Evolutionary conservation across 2,113 vertebrate species (phyloP), one percentile per base, ranked within the genome.

Genomic region (Ceyx margarethae): DNA sequence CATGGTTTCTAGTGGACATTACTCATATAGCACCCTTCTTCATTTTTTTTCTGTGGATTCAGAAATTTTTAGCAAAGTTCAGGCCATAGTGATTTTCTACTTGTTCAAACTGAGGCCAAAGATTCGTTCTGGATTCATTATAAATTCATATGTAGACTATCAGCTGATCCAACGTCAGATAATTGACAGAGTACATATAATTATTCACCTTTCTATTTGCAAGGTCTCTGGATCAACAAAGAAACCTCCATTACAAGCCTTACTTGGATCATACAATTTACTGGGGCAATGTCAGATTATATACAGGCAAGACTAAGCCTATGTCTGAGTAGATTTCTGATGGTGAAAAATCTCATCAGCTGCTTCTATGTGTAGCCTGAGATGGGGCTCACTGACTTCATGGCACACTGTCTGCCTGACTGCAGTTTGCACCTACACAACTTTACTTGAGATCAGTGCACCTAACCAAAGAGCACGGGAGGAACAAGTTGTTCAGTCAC

Each of bases 151-250:
- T 64, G 57, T 62, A 77, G 82, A 42, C 33, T 85, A 46, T 65
- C 88, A 93, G 79, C 64, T 90, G 91, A 94, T 94, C 83, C 31
- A 54, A 90, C 91, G 42, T 54, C 51, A 91, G 73, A 33, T 88
- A 95, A 94, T 91, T 91, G 91, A 88, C 76, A 91, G 76, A 93
- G 80, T 88, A 91, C 92, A 94, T 86, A 93, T 89, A 94, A 96
- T 95, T 95, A 96, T 88, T 91, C 89, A 77, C 51, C 80, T 56
- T 96, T 85, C 73, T 93, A 60, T 95, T 96, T 94, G 86, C 80
- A 91, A 74, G 95, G 86, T 88, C 82, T 77, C 92, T 96, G 56
- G 85, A 93, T 95, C 94, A 91, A 96, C 92, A 95, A 94, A 94
- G 80, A 85, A 88, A 81, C 60, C 43, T 83, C 72, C 79, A 65